Evolutionary conservation across 2,113 vertebrate species (phyloP).

Genomic region (Dromas ardeola): DNA sequence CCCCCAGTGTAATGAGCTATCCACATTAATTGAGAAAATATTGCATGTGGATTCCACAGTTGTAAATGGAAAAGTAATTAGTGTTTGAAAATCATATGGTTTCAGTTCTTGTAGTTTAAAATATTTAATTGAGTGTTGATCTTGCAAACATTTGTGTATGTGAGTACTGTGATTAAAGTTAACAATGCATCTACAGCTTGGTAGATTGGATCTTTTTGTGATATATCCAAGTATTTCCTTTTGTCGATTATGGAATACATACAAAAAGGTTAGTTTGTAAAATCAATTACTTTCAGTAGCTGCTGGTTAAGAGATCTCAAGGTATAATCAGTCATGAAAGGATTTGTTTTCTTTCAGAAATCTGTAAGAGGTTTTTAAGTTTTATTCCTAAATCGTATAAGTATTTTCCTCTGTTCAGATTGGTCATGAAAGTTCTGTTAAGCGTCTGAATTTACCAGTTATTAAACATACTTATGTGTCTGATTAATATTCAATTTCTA

Average conservation of each 20-base stretch:
- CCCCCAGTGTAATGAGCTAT: not conserved
- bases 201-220: not conserved
- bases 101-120: not conserved
- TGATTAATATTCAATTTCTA: not conserved
- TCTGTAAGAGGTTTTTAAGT: not conserved
- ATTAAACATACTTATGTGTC: not conserved
- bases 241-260: not conserved
- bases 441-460: not conserved
- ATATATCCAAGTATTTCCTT: not conserved
- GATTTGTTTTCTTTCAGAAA: not conserved
- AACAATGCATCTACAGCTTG: not conserved
- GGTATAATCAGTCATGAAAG: not conserved
- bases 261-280: not conserved
- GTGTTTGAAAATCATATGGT: slow-evolving; percentile 19
- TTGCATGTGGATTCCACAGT: not conserved
- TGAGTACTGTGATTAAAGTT: not conserved
- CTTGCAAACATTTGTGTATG: not conserved
- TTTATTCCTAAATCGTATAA: not conserved
- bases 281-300: not conserved
- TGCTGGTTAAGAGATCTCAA: not conserved
- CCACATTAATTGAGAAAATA: slow-evolving; percentile 29
- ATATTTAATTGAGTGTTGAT: slow-evolving; percentile 1
- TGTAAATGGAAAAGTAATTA: slow-evolving; percentile 36
- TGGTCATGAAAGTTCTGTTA: not conserved
- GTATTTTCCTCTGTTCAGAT: not conserved